Conservation (phyloP, 2,888 invertebrate species). For the Ommatoiulus sabulosus region DNA sequence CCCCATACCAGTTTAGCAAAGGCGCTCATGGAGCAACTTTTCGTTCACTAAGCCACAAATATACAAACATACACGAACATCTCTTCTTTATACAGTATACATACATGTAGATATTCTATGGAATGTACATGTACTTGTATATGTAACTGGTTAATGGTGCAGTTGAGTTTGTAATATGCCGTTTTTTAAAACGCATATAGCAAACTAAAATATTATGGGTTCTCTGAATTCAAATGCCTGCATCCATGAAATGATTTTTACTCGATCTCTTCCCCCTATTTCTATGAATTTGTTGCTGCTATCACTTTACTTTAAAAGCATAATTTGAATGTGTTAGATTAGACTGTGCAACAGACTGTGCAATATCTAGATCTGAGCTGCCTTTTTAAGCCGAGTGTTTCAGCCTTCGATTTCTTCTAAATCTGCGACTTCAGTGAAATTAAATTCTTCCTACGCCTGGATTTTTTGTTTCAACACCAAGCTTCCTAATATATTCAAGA, state of each 20-base stretch:
- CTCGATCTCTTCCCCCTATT: not conserved
- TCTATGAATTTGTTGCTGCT: not conserved
- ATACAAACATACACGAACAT: too few relatives aligned
- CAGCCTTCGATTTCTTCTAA: not conserved
- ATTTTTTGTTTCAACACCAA: not conserved
- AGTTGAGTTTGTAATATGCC: not conserved
- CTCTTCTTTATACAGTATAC: too few relatives aligned
- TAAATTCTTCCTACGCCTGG: not conserved
- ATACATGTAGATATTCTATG: too few relatives aligned
- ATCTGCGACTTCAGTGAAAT: not conserved
- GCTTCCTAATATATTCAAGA: not conserved
- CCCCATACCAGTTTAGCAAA: too few relatives aligned
- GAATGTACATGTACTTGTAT: too few relatives aligned
- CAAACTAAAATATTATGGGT: not conserved
- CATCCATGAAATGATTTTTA: too few relatives aligned
- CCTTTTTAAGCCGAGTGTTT: not conserved
- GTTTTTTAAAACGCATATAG: not conserved
- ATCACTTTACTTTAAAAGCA: not conserved
- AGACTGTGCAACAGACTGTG: not conserved
- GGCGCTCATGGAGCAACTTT: too few relatives aligned
- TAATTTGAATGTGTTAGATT: too few relatives aligned
- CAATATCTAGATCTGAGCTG: not conserved
- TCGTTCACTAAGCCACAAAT: too few relatives aligned
- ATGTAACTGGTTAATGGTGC: too few relatives aligned
- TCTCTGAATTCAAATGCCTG: not conserved